Evolutionary conservation across 2,113 vertebrate genomes (phyloP), one percentile per base, ranked within the genome.

Genomic region (Lipophrys pholis): DNA sequence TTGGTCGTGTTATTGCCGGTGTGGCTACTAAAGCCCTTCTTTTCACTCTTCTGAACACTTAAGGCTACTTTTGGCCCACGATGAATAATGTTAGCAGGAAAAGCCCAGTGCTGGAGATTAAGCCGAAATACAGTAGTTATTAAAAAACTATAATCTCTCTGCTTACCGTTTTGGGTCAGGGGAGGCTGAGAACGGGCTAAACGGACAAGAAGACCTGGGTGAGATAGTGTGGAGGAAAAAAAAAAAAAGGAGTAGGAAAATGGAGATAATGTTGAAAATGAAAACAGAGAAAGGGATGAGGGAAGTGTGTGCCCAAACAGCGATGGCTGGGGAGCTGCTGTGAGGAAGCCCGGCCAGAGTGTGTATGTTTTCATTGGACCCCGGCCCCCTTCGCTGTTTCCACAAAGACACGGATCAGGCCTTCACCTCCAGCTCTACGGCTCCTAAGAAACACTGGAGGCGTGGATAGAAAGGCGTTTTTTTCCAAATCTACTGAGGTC

Each of bases 331-430:
- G 77, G 71, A 80, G 86, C 84, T 85, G 78, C 81, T 87, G 73
- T 38, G 66, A 85, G 82, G 81, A 77, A 78, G 69, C 67, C 1
- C 52, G 69, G 71, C 87, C 69, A 68, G 74, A 87, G 75, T 67
- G 64, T 72, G 69, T 63, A 35, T 91, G 86, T 91, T 92, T 91
- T 93, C 45, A 40, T 93, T 93, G 92, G 93, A 90, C 62, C n/a
- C 0, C 36, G 1, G 60, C 68, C 65, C 30, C 60, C 61, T 36
- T 61, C 10, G 68, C 79, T 84, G 72, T 85, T 89, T 83, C 82
- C 81, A 85, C 58, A 74, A 83, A 81, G 80, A 78, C 76, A 67
- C 15, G 39, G 71, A 78, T 61, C 73, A 79, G 68, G 56, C 73
- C 69, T 69, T 73, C 77, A 38, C 51, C 50, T 61, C 67, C 63